These are phyloP conservation scores for Scatophagus argus DNA, from an alignment of 2,113 vertebrate species.

Conservation along the genomic window DNA sequence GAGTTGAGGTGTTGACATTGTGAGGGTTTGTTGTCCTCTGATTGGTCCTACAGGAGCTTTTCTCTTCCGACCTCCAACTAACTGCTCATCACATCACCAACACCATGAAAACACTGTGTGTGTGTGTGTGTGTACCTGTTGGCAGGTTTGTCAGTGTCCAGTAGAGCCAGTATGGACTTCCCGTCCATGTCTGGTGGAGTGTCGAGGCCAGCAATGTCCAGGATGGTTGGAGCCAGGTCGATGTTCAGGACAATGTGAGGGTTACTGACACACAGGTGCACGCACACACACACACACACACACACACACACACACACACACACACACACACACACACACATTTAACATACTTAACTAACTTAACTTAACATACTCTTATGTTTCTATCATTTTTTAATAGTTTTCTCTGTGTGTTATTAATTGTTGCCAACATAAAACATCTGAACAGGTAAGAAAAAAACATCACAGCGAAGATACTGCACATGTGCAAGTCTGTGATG, in stretches of 20 bases:
- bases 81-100: constrained; percentile 1
- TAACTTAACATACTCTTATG: too few relatives aligned
- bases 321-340: not conserved
- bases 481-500: not conserved
- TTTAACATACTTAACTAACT: too few relatives aligned
- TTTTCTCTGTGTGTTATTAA: too few relatives aligned
- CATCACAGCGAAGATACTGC: too few relatives aligned
- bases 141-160: constrained; percentile 89
- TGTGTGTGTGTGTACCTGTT: constrained; percentile 85
- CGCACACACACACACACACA: constrained; percentile 29
- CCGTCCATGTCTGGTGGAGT: constrained; percentile 96
- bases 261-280: constrained; percentile 83
- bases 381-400: too few relatives aligned
- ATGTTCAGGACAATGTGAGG: constrained; percentile 97
- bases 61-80: constrained; percentile 24
- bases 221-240: constrained; percentile 95
- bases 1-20: too few relatives aligned
- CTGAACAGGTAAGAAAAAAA: not conserved
- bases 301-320: constrained; percentile 38
- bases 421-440: not conserved
- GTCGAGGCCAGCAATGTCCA: constrained; percentile 96
- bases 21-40: not conserved
- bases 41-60: not conserved
- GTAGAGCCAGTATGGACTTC: constrained; percentile 91
- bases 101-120: too few relatives aligned